These are phyloP conservation scores for Gallinago paraguaiae DNA, from an alignment of 2,113 vertebrate genomes.

Conservation along the genomic window DNA sequence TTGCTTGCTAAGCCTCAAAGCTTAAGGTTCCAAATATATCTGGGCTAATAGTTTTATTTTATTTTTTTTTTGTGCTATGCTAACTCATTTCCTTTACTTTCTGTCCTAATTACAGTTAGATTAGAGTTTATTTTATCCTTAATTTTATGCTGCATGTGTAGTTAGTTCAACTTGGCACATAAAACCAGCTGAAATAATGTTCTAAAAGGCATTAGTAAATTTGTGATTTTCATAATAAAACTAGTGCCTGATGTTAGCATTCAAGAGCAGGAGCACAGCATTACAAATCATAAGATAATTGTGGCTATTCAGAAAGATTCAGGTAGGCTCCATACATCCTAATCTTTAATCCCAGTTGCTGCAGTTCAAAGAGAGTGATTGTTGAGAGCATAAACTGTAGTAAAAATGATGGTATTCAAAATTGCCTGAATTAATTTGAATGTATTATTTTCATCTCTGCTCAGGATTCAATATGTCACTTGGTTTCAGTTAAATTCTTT, in stretches of 20 bases:
- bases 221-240: neutral
- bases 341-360: constrained; percentile 48
- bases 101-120: constrained; percentile 7
- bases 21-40: neutral
- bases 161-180: neutral
- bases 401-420: constrained; percentile 24
- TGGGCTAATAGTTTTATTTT: neutral
- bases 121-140: neutral
- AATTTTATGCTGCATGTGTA: constrained; percentile 17
- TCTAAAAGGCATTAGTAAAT: constrained; percentile 10
- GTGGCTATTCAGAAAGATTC: constrained; percentile 15
- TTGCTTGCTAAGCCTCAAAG: neutral
- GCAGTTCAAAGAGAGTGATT: constrained; percentile 1
- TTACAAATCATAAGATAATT: constrained; percentile 32
- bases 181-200: constrained; percentile 4
- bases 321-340: neutral
- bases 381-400: neutral
- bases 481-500: constrained; percentile 4
- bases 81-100: constrained; percentile 20
- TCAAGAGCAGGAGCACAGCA: constrained; percentile 2
- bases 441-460: constrained; percentile 13
- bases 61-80: neutral
- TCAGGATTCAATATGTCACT: constrained; percentile 10
- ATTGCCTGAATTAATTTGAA: constrained; percentile 43
- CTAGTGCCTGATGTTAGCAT: neutral